phyloP scores from a whole-genome alignment of 1,140 invertebrate species.

The Kradibia gibbosae region DNA sequence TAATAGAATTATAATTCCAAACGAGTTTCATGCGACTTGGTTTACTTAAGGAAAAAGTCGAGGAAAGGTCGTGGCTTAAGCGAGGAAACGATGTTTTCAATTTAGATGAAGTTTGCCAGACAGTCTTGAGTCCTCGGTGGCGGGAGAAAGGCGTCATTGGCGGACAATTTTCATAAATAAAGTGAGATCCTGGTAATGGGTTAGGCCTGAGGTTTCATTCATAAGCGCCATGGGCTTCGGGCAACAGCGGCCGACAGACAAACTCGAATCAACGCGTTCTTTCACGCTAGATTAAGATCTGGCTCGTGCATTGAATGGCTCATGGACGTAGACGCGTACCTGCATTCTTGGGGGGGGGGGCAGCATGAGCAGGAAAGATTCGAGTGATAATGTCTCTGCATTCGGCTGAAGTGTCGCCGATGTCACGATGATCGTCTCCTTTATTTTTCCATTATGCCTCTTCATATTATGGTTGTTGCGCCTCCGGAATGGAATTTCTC shows the following conservation, averaged over 20 bases:
- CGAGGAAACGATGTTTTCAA: background rate
- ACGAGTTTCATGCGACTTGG: background rate
- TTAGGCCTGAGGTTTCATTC: constrained; percentile 36
- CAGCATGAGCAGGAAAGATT: background rate
- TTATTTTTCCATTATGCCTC: constrained; percentile 15
- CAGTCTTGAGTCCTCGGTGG: background rate
- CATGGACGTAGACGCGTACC: constrained; percentile 46
- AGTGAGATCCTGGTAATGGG: constrained; percentile 32
- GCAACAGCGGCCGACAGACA: constrained; percentile 20
- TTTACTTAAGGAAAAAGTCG: background rate
- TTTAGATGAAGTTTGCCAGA: background rate
- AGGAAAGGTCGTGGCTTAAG: background rate
- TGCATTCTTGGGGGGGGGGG: background rate
- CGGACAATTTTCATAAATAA: constrained; percentile 44
- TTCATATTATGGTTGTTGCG: constrained; percentile 39
- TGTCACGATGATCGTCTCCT: background rate
- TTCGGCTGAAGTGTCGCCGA: no score
- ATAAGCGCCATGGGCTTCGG: constrained; percentile 12
- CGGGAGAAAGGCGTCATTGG: background rate
- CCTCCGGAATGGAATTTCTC: constrained; percentile 36
- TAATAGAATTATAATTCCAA: background rate
- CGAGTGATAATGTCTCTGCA: background rate
- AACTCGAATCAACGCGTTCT: constrained; percentile 55
- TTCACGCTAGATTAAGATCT: constrained; percentile 58
- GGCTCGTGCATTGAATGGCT: constrained; percentile 42